These are phyloP conservation scores for Thecophora atra DNA, from an alignment of 2,888 invertebrate species.

Conservation along the genomic window DNA sequence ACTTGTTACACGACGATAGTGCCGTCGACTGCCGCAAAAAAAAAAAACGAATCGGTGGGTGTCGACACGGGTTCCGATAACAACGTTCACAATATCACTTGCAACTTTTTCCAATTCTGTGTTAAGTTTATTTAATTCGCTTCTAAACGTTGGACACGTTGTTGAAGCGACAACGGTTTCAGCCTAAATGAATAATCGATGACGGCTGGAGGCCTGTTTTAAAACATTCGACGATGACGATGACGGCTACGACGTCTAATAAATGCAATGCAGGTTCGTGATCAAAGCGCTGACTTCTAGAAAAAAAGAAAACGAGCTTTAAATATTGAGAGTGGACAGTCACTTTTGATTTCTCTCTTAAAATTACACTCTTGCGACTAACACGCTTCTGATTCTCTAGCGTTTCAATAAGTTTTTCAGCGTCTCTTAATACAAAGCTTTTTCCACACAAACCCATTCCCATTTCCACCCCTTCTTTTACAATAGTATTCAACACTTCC, in stretches of 20 bases:
- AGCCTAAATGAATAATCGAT: constrained; percentile 38
- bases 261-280: not conserved
- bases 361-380: not conserved
- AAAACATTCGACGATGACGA: constrained; percentile 11
- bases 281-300: not conserved
- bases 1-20: not conserved
- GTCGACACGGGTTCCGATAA: not conserved
- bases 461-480: too few relatives aligned
- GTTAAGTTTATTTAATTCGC: too few relatives aligned
- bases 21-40: too few relatives aligned
- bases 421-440: too few relatives aligned
- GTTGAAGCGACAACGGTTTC: constrained; percentile 18
- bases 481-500: too few relatives aligned
- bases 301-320: not conserved
- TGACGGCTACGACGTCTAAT: constrained; percentile 8
- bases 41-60: not conserved
- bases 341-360: not conserved
- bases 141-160: not conserved
- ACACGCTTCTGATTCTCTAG: too few relatives aligned
- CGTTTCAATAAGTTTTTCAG: too few relatives aligned
- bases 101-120: not conserved
- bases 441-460: too few relatives aligned
- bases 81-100: not conserved
- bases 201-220: constrained; percentile 31
- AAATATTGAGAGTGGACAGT: not conserved